Evolutionary conservation across 2,797 vertebrate genomes (phyloP), one percentile per base, ranked within the genome.

Genomic region (Darevskia mixta): DNA sequence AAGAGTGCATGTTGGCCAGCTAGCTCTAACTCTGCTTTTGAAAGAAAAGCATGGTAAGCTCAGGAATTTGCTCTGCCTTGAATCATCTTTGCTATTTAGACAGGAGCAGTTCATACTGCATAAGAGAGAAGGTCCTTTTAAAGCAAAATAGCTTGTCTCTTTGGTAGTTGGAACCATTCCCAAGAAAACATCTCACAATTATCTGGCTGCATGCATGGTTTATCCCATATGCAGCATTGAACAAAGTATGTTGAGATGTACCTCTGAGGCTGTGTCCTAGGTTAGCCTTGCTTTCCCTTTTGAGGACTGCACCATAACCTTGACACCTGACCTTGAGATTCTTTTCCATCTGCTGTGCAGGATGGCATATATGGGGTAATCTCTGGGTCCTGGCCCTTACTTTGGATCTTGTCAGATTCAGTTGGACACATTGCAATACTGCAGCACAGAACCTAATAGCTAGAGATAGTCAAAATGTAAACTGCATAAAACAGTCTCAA

Each of bases 401-500:
- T 43, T 61, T 69, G 9, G 20, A 71, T 83, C 11, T 69, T 83
- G 61, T 25, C 87, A 88, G n/a, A 9, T 78, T 88, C 66, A 32
- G 8, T 32, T 81, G 71, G 27, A 18, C 55, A 75, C 15, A 58
- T 75, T 35, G 38, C 49, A 38, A 23, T 75, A 75, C 27, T 87
- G 55, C 71, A 76, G 71, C 25, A 82, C 29, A 75, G 61, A 81
- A 58, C 25, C 29, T 23, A 45, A 83, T 61, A 61, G 32, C 66
- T 83, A 27, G 25, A 81, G 61, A 25, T 78, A 18, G 27, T 83
- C 80, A 88, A 77, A 83, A 71, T n/a, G 17, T 78, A 78, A 83
- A 45, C 41, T 35, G n/a, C 25, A 18, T 43, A 41, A 67, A 41
- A 71, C 43, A 41, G 38, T 71, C 49, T 43, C 11, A 43, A 23